Conservation (phyloP, 2,888 invertebrate species). For the Chaitophorus viminalis region DNA sequence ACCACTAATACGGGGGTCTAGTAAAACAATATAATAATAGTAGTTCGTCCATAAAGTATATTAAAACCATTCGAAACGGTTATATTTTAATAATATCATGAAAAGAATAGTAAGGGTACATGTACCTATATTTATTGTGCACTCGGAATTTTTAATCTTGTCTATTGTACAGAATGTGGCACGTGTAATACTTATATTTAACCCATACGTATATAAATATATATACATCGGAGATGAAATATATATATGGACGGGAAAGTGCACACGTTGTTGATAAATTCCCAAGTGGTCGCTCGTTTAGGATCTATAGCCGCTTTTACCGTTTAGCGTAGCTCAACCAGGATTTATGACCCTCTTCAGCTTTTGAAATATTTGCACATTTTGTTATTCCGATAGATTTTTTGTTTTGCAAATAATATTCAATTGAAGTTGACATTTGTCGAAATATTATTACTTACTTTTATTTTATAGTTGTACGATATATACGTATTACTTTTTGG, state of each 20-base stretch:
- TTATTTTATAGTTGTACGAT: neutral
- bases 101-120: too few relatives aligned
- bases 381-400: slow-evolving; percentile 19
- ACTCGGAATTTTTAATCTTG: neutral
- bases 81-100: too few relatives aligned
- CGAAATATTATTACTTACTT: neutral
- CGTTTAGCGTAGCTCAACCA: neutral
- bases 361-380: neutral
- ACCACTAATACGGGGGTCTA: too few relatives aligned
- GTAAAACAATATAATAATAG: too few relatives aligned
- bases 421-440: neutral
- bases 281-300: neutral
- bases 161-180: neutral
- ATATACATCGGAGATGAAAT: neutral
- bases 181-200: neutral
- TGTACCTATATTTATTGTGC: neutral
- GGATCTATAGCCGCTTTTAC: neutral
- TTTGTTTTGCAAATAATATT: neutral
- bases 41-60: too few relatives aligned
- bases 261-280: slow-evolving; percentile 6
- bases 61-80: too few relatives aligned
- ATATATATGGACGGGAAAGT: neutral
- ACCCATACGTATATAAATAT: neutral
- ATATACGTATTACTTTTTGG: neutral
- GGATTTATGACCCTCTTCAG: neutral